A percentile compares a stretch with the other conserved stretches of the same genome.
Conservation (phyloP, 2,797 vertebrate species). For the Buceros bicornis region DNA sequence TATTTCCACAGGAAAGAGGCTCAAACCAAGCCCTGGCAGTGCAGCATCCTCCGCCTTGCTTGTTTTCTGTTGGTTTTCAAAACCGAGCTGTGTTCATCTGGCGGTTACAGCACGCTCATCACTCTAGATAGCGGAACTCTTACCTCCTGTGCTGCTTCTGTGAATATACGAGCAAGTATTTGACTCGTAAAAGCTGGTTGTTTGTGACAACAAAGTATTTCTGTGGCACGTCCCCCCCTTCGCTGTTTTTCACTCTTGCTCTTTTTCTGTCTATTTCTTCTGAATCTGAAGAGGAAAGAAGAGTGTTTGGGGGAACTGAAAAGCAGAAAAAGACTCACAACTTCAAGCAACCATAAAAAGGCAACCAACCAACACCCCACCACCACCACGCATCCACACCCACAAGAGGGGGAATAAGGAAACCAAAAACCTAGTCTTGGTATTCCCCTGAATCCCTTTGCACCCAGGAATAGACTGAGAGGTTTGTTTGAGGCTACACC, state of each 20-base stretch:
- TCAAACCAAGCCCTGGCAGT: neutral
- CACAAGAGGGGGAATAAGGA: neutral
- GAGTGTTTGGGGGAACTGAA: neutral
- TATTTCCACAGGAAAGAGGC: neutral
- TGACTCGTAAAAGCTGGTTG: slow-evolving; percentile 94
- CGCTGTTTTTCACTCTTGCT: slow-evolving; percentile 93
- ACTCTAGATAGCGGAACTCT: neutral
- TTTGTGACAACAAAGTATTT: slow-evolving; percentile 99
- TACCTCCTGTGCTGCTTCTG: slow-evolving; percentile 89
- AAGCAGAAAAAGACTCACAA: neutral
- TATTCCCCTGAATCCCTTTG: slow-evolving; percentile 54
- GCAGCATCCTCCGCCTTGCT: neutral
- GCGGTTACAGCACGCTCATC: neutral
- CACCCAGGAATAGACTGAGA: slow-evolving; percentile 54
- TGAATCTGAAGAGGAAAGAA: slow-evolving; percentile 84
- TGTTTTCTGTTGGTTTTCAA: neutral
- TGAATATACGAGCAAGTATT: slow-evolving; percentile 95
- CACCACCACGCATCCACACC: neutral
- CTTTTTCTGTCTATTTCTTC: slow-evolving; percentile 90
- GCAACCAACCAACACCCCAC: neutral
- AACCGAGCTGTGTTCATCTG: neutral
- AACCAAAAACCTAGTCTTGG: neutral
- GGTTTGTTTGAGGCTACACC: slow-evolving; percentile 61
- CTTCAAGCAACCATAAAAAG: neutral
- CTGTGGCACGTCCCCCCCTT: slow-evolving; percentile 95